phyloP scores from a whole-genome alignment of 2,113 vertebrate genomes.

The Lucifuga dentata region DNA sequence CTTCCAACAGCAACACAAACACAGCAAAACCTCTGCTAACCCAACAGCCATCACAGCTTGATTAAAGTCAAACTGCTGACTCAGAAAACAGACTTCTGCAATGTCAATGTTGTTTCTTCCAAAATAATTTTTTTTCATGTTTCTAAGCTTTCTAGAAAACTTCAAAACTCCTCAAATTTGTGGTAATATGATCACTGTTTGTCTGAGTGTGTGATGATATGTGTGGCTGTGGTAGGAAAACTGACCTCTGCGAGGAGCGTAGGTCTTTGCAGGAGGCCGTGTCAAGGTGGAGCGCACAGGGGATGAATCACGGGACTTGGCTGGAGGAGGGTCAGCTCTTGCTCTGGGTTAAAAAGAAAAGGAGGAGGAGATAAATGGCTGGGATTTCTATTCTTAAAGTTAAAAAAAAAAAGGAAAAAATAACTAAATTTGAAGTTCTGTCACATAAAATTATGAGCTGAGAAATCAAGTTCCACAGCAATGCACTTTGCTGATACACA shows the following conservation, averaged over 20 bases:
- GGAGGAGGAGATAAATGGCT: no score
- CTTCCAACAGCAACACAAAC: not conserved
- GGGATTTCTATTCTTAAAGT: no score
- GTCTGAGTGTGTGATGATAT: no score
- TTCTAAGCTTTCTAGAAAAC: no score
- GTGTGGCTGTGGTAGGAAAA: not conserved
- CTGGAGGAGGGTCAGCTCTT: slow-evolving; percentile 65
- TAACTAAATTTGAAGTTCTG: no score
- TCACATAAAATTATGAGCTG: no score
- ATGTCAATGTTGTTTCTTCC: not conserved
- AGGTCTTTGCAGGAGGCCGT: slow-evolving; percentile 55
- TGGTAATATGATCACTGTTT: no score
- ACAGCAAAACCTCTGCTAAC: not conserved
- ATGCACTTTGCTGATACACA: no score
- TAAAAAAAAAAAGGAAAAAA: not conserved
- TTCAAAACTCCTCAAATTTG: no score
- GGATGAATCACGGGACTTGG: slow-evolving; percentile 77
- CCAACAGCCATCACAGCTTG: not conserved
- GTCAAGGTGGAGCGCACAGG: slow-evolving; percentile 74
- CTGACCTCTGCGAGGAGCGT: slow-evolving; percentile 77
- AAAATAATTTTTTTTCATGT: no score
- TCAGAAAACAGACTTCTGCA: not conserved
- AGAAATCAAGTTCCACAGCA: no score
- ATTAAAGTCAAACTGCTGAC: no score
- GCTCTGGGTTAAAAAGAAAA: slow-evolving; percentile 50